Evolutionary conservation across 2,797 vertebrate genomes (phyloP), one percentile per base, ranked within the genome.

Genomic region (Antrozous pallidus): DNA sequence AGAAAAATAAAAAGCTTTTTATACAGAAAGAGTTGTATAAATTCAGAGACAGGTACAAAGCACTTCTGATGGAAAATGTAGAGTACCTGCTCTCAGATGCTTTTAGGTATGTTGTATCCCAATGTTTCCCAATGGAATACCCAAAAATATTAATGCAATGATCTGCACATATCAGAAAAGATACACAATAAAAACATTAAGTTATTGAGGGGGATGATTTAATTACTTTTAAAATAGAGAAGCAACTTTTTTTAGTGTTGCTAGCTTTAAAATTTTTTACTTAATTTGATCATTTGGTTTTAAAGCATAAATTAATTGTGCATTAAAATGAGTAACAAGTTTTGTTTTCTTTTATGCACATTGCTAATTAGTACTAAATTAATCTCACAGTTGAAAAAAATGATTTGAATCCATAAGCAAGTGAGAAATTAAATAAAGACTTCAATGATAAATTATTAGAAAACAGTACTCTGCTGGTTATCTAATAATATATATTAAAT

Each of bases 401-500:
- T 18, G 1, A 58, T 80, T 75, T 56, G 28, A 88, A 71, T 83
- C 24, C 28, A 88, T 11, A 73, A 36, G 47, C 17, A 67, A 93
- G 33, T 56, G 8, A 56, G 26, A 94, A 90, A 92, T 93, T 92
- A 90, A 95, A 86, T 67, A 85, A 82, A 81, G 40, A 8, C 11
- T 93, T 92, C 61, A 84, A 84, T 90, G 73, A 36, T 63, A 90
- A 92, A 67, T 69, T 74, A 84, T 40, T 42, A 8, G 86, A 77
- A 94, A 93, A 81, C 10, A 91, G 28, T 77, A 79, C 6, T 36
- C 17, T 80, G 18, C 40, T 88, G 38, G 89, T 86, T 93, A 75
- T 71, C 88, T 78, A 88, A 82, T 69, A 81, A 85, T 45, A 14
- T 28, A 63, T 69, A 92, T 91, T 88, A 94, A 93, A 82, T 79